These are phyloP conservation scores for Volucella inflata DNA, from an alignment of 2,888 invertebrate species.

Conservation along the genomic window DNA sequence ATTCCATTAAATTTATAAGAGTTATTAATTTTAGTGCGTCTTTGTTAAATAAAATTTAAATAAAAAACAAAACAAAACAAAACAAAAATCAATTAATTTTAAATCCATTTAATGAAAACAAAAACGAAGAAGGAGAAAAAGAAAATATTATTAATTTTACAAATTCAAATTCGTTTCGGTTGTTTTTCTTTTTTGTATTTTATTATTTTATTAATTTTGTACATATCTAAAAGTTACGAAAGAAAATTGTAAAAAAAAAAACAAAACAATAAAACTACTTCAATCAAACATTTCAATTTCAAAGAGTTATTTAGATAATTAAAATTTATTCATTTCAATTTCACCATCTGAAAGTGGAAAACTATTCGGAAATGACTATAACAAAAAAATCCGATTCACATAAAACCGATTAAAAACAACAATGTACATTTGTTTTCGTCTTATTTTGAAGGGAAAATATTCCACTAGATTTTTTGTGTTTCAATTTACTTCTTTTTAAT, in stretches of 20 bases:
- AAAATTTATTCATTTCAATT: not conserved
- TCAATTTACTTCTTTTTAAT: conserved; percentile 9
- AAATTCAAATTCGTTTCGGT: conserved; percentile 26
- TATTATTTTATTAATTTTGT: conserved; percentile 51
- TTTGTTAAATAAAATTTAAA: conserved; percentile 56
- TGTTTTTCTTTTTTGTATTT: conserved; percentile 32
- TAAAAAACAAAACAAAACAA: conserved; percentile 15
- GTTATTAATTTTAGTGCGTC: conserved; percentile 64
- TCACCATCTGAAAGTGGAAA: not conserved
- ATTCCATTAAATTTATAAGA: conserved; percentile 74
- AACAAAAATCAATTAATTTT: conserved; percentile 20
- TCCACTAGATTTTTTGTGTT: conserved; percentile 6
- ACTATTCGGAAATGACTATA: not conserved
- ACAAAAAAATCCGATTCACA: conserved; percentile 9
- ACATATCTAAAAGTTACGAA: conserved; percentile 47
- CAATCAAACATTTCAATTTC: conserved; percentile 67
- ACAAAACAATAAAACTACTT: conserved; percentile 33
- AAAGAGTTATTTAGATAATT: conserved; percentile 23
- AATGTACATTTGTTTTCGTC: conserved; percentile 24
- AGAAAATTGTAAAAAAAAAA: conserved; percentile 29
- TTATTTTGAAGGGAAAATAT: conserved; percentile 22
- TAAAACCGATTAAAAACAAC: not conserved
- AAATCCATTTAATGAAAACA: conserved; percentile 37
- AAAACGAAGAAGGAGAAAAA: not conserved
- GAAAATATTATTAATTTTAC: not conserved